phyloP scores from a whole-genome alignment of 2,113 vertebrate genomes.

The Stercorarius parasiticus region DNA sequence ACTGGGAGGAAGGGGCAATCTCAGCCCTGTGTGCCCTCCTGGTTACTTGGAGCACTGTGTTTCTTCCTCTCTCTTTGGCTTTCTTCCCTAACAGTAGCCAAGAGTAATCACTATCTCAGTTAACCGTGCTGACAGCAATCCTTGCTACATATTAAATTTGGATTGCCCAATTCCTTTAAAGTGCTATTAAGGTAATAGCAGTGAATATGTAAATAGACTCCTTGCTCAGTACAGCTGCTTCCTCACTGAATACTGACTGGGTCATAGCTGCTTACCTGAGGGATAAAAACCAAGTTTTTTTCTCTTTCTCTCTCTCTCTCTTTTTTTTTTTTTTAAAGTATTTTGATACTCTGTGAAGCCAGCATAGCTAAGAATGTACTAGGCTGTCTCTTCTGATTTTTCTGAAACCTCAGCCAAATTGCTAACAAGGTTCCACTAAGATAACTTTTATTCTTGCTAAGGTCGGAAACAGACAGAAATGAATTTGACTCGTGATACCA shows the following conservation, averaged over 20 bases:
- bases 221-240: neutral
- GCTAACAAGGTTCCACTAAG: neutral
- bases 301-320: rapidly evolving
- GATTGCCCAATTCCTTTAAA: neutral
- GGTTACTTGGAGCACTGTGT: neutral
- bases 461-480: neutral
- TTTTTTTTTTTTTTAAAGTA: neutral
- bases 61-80: neutral
- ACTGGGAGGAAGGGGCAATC: neutral
- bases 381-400: neutral
- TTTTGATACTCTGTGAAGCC: neutral
- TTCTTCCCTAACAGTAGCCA: neutral
- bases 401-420: neutral
- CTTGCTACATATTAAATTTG: neutral
- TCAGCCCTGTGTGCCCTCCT: neutral
- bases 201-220: neutral
- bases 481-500: neutral
- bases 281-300: neutral
- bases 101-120: neutral
- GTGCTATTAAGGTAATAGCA: neutral
- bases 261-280: neutral
- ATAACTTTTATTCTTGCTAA: neutral
- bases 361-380: neutral
- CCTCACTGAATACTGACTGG: neutral
- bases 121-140: neutral